Percentiles rank a stretch among this genome's conserved stretches.
These are phyloP conservation scores for Phyllostomus hastatus DNA, from an alignment of 2,113 vertebrate genomes.

Conservation along the genomic window DNA sequence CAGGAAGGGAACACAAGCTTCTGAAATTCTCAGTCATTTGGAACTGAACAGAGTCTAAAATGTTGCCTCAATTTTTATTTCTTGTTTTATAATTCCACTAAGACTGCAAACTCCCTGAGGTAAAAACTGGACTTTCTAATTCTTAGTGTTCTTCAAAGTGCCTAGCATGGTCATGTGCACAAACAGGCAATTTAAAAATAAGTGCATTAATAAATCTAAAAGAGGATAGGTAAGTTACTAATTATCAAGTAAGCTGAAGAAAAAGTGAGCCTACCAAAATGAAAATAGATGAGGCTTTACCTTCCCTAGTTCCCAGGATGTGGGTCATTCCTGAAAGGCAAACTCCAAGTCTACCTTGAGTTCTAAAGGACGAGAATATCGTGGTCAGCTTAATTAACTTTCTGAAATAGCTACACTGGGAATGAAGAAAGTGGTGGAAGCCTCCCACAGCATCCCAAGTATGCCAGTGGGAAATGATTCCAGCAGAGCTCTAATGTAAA, in stretches of 20 bases:
- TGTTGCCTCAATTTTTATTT: neutral
- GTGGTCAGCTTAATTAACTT: constrained; percentile 44
- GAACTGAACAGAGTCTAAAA: neutral
- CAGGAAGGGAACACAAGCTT: neutral
- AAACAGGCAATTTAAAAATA: neutral
- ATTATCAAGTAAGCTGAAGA: neutral
- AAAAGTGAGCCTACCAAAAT: neutral
- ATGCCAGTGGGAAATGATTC: neutral
- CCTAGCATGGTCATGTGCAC: neutral
- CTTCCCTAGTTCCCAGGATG: neutral
- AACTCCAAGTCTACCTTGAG: neutral
- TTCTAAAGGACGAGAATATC: neutral
- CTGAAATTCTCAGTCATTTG: neutral
- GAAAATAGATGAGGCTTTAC: neutral
- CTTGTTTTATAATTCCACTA: neutral
- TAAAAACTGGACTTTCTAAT: neutral
- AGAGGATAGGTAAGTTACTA: neutral
- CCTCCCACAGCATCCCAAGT: neutral
- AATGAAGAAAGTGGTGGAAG: neutral
- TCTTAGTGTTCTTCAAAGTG: neutral
- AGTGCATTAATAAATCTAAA: neutral
- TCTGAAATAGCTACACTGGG: neutral
- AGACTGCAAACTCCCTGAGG: neutral
- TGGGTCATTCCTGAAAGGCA: constrained; percentile 15
- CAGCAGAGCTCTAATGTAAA: constrained; percentile 31